Conservation (phyloP, 2,797 vertebrate species). For the Semaprochilodus insignis region DNA sequence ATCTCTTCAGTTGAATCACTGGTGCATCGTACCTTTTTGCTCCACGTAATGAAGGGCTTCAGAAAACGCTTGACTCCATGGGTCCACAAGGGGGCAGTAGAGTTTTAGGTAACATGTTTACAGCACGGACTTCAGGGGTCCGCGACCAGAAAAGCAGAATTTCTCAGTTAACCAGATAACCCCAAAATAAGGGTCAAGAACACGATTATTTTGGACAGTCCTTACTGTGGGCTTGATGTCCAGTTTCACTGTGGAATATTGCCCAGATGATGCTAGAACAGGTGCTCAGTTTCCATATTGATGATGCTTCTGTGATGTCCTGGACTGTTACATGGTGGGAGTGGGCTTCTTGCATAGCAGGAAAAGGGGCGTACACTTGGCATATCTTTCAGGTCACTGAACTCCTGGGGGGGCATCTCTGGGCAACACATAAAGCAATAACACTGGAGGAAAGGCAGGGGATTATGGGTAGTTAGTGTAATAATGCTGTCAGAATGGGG, state of each 20-base stretch:
- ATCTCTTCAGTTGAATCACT: not conserved
- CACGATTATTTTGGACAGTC: not conserved
- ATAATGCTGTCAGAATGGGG: slow-evolving; percentile 7
- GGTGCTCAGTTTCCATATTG: not conserved
- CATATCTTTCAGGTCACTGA: slow-evolving; percentile 46
- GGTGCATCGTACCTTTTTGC: not conserved
- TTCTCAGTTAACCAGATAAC: not conserved
- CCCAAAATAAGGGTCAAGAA: not conserved
- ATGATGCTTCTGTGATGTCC: not conserved
- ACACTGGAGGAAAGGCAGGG: slow-evolving; percentile 25
- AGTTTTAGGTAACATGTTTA: slow-evolving; percentile 30
- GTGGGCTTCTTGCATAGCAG: slow-evolving; percentile 17
- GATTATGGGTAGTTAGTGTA: slow-evolving; percentile 22
- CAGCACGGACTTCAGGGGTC: slow-evolving; percentile 7
- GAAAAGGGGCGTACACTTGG: slow-evolving; percentile 29
- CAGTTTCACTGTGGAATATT: not conserved
- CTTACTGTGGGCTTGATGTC: not conserved
- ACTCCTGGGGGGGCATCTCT: slow-evolving; percentile 52
- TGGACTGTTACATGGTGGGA: not conserved
- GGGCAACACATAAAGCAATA: slow-evolving; percentile 67
- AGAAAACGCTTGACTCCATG: slow-evolving; percentile 9
- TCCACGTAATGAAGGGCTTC: not conserved
- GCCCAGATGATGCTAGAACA: not conserved
- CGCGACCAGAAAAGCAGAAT: not conserved
- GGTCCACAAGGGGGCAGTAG: slow-evolving; percentile 19